Conservation (phyloP, 2,113 vertebrate genomes). For the Calidris pygmaea region DNA sequence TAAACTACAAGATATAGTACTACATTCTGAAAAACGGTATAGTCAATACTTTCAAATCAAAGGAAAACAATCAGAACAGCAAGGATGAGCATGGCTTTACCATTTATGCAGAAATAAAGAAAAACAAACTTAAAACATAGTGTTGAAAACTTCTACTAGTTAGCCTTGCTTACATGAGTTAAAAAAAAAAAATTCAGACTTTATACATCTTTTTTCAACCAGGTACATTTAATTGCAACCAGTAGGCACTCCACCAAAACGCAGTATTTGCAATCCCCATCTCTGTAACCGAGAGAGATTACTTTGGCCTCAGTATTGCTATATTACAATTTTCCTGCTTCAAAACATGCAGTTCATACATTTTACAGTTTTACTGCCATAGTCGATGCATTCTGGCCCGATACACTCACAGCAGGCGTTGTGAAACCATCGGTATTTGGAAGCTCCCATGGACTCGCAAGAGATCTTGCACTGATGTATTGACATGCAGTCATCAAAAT, state of each 20-base stretch:
- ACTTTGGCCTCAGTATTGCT: conserved; percentile 44
- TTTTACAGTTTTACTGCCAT: conserved; percentile 95
- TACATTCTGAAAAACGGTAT: conserved; percentile 10
- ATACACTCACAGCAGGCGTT: conserved; percentile 99
- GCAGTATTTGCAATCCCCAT: not conserved
- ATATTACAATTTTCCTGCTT: conserved; percentile 33
- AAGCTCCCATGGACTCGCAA: conserved; percentile 97
- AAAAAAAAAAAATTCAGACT: not conserved
- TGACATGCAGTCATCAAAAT: conserved; percentile 98
- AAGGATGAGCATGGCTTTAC: not conserved
- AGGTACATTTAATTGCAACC: not conserved
- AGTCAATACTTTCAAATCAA: conserved; percentile 1
- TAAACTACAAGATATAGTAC: not conserved
- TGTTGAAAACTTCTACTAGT: conserved; percentile 23
- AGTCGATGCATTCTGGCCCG: conserved; percentile 95
- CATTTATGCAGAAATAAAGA: conserved; percentile 4
- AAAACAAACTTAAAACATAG: conserved; percentile 8
- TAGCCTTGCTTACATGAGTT: not conserved
- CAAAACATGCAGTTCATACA: conserved; percentile 98
- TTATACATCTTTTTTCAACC: conserved; percentile 49
- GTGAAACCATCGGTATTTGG: conserved; percentile 99
- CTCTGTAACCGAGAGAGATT: not conserved
- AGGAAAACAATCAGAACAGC: conserved; percentile 10
- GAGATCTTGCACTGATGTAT: conserved; percentile 97
- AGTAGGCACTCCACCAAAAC: not conserved